Evolutionary conservation across 1,140 invertebrate genomes (phyloP), one percentile per base, ranked within the genome.

Genomic region (Dendrolimus punctatus): DNA sequence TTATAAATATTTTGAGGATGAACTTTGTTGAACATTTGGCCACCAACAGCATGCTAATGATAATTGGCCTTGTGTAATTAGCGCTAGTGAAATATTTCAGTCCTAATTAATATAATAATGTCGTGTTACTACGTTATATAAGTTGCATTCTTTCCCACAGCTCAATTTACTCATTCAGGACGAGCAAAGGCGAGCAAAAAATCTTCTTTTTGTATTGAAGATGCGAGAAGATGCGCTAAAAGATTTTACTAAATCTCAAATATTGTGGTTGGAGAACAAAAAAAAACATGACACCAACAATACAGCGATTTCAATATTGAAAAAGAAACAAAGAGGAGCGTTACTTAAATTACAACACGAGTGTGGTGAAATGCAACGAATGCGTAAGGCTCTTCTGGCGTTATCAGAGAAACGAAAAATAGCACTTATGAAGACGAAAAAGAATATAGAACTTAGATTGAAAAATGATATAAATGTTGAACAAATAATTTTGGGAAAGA

Each of bases 141-240:
- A 46, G 43, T 53, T 49, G 38, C 54, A 60, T 55, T 49, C 48
- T 52, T 37, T 8, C 79, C 81, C 46, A 23, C 64, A 86, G 83
- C 80, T 86, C 59, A 86, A 86, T 65, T 71, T 83, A 66, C 80
- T 86, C 71, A 86, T 86, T 57, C 76, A 76, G 40, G 73, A 86
- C 79, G 83, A 86, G 69, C 80, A 84, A 68, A 73, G 77, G 51
- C 65, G 80, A 76, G 81, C 83, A 46, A 78, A 80, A 56, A 82
- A 83, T 61, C 69, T 86, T 43, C 68, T 86, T 40, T 79, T 79
- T 63, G 77, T 83, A 36, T 54, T 86, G 38, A 86, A 86, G 63
- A 85, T 82, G 83, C 70, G 81, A 61, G 83, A 86, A 64, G 80
- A 86, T 67, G 80, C 81, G n/a, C 60, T 86, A 4, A 85, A 83